Base-by-base conservation (phyloP, 2,113 vertebrate species). In the Rhipidura dahli region DNA sequence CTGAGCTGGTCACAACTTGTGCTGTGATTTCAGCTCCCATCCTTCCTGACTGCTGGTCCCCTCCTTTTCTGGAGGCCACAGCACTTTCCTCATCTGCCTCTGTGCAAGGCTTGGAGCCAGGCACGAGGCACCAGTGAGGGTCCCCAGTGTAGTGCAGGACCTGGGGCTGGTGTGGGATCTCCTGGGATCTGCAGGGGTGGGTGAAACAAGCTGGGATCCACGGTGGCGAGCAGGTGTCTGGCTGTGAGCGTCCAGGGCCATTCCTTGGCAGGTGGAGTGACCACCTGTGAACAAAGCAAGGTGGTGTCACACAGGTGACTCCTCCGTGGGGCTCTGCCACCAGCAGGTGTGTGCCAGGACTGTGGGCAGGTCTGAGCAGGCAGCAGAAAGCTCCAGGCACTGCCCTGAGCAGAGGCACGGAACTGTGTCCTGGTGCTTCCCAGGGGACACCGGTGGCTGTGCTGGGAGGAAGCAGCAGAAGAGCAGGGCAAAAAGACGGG, bases 181-280 rank as follows among this genome's bases (percentile, higher is more conserved):
- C 40, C 71, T 10, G 51, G 66, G 44, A 66, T 50, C 27, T 51
- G n/a, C 54, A 49, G 68, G 51, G 30, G 1, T 60, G 68, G 30
- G 35, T 0, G 6, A 60, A 75, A 35, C 28, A 33, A 50, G 22
- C 57, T 1, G 3, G 71, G 8, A 39, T 31, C 40, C 1, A 1
- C 3, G 14, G 12, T 3, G 4, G 31, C 4, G 4, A n/a, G 59
- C 45, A 6, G 31, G 8, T 30, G 31, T 56, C 49, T 66, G 45
- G 21, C 42, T 2, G 0, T 0, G 30, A 33, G 71, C 2, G 1
- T 42, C 87, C 6, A 3, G 31, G 27, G 63, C 31, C 5, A 0
- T 23, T 86, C 44, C 68, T 47, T 2, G 5, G 71, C 54, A 13
- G 0, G 0, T 0, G 4, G 37, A 27, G 33, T 39, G 73, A 59